Conservation (phyloP, 2,888 invertebrate genomes). For the Agapostemon virescens region DNA sequence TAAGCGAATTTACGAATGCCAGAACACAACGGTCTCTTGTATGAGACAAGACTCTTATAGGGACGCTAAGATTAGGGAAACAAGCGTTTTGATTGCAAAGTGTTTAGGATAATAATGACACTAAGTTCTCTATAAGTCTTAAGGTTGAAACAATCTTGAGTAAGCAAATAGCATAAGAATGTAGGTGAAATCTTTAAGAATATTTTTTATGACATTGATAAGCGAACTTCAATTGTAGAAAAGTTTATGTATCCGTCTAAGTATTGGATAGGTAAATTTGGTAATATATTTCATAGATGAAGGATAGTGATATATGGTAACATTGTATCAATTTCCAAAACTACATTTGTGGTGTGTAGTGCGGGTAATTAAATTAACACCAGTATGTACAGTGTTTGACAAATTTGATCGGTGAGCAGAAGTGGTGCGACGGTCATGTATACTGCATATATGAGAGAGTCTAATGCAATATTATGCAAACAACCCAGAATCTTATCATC, state of each 20-base stretch:
- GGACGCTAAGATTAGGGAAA: slow-evolving; percentile 71
- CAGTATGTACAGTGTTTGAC: slow-evolving; percentile 55
- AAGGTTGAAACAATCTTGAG: slow-evolving; percentile 39
- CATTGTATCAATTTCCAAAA: slow-evolving; percentile 55
- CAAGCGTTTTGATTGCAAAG: slow-evolving; percentile 56
- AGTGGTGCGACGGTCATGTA: slow-evolving; percentile 58
- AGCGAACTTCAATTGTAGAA: slow-evolving; percentile 42
- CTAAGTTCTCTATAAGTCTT: slow-evolving; percentile 55
- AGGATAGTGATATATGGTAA: slow-evolving; percentile 52
- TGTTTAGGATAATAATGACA: slow-evolving; percentile 62
- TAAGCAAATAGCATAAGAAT: slow-evolving; percentile 48
- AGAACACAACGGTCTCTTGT: slow-evolving; percentile 67
- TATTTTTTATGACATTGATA: slow-evolving; percentile 28
- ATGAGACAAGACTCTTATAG: slow-evolving; percentile 71
- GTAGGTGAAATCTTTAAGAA: slow-evolving; percentile 42
- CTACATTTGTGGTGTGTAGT: slow-evolving; percentile 66
- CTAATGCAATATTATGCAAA: slow-evolving; percentile 41
- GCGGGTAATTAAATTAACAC: slow-evolving; percentile 57
- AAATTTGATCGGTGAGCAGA: slow-evolving; percentile 58
- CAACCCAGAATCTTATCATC: slow-evolving; percentile 24
- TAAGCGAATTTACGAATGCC: slow-evolving; percentile 71
- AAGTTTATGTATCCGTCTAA: slow-evolving; percentile 42
- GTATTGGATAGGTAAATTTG: slow-evolving; percentile 32
- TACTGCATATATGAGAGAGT: slow-evolving; percentile 34
- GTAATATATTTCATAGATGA: slow-evolving; percentile 31